These are phyloP conservation scores for Lacanobia wlatinum DNA, from an alignment of 2,888 invertebrate genomes.

Conservation along the genomic window DNA sequence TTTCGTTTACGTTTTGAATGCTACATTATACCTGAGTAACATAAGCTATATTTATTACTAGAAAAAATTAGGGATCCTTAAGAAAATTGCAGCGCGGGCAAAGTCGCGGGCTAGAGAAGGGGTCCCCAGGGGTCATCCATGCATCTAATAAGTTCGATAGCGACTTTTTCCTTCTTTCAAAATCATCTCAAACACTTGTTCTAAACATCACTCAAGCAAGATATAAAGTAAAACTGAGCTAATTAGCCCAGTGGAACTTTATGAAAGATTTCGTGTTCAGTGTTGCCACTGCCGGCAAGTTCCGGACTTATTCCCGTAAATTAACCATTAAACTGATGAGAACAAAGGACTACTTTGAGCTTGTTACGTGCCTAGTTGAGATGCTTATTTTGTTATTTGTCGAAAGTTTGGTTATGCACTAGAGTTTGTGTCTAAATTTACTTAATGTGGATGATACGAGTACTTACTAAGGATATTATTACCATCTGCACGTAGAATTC, in stretches of 20 bases:
- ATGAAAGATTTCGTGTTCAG: conserved; percentile 68
- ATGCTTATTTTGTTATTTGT: conserved; percentile 37
- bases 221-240: conserved; percentile 56
- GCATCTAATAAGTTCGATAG: background rate
- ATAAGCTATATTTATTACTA: too few relatives aligned
- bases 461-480: too few relatives aligned
- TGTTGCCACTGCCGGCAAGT: conserved; percentile 59
- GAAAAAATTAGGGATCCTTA: too few relatives aligned
- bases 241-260: conserved; percentile 66
- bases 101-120: too few relatives aligned
- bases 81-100: too few relatives aligned
- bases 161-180: background rate
- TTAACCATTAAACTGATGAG: conserved; percentile 69
- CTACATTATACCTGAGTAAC: too few relatives aligned
- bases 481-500: too few relatives aligned
- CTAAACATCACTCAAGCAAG: conserved; percentile 23
- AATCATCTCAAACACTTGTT: conserved; percentile 19
- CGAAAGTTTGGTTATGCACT: conserved; percentile 24
- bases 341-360: conserved; percentile 60
- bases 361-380: conserved; percentile 38
- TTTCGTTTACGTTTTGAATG: too few relatives aligned
- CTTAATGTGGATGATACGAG: background rate
- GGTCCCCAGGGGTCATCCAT: background rate
- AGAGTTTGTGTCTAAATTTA: background rate
- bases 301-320: conserved; percentile 69